These are phyloP conservation scores for Prionailurus viverrinus DNA, from an alignment of 2,113 vertebrate genomes.

Conservation along the genomic window DNA sequence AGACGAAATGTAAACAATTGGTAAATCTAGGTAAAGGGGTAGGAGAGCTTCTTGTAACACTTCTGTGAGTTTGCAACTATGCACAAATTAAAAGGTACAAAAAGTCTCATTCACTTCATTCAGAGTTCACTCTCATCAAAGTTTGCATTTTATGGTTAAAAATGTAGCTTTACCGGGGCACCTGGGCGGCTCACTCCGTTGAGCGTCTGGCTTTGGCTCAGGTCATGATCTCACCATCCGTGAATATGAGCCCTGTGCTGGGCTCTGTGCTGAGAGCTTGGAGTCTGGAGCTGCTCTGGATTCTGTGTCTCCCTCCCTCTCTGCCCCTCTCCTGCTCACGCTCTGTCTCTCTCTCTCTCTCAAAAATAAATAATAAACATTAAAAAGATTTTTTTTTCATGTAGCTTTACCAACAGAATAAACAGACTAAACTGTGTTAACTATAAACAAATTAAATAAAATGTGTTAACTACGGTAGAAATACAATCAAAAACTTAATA, in stretches of 20 bases:
- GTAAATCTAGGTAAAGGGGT: neutral
- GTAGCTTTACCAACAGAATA: neutral
- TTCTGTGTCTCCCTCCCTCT: no score
- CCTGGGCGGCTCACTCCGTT: no score
- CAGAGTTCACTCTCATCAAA: neutral
- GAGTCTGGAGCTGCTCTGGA: no score
- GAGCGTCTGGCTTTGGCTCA: no score
- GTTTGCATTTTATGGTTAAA: neutral
- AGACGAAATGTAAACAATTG: neutral
- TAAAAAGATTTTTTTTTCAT: neutral
- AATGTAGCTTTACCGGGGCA: neutral
- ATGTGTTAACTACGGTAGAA: neutral
- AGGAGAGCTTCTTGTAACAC: neutral
- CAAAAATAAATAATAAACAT: no score
- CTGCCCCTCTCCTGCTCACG: no score
- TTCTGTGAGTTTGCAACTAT: neutral
- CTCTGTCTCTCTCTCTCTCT: no score
- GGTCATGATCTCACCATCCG: no score
- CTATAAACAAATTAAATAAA: neutral
- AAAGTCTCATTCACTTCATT: neutral
- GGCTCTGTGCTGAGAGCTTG: no score
- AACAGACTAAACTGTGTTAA: neutral
- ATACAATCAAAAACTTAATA: neutral
- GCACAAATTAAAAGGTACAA: neutral
- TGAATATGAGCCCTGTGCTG: no score